Percentiles rank a stretch among this genome's conserved stretches.
These are phyloP conservation scores for Mythimna ferrago DNA, from an alignment of 2,888 invertebrate genomes.

Conservation along the genomic window DNA sequence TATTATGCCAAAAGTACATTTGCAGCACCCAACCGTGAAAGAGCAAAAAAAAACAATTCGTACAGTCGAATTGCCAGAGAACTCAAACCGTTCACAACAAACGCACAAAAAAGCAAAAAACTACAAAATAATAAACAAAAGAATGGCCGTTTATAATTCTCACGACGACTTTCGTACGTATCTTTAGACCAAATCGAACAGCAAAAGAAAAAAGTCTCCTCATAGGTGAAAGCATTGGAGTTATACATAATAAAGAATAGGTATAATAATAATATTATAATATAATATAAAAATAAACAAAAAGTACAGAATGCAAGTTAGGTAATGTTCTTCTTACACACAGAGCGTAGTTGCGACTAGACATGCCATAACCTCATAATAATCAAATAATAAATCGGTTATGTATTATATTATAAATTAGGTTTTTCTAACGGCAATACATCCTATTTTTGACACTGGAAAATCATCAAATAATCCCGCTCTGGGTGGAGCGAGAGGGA, in stretches of 20 bases:
- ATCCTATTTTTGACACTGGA: no score
- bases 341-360: background rate
- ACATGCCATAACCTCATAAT: background rate
- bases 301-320: slow-evolving; percentile 46
- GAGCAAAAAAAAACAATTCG: background rate
- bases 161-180: slow-evolving; percentile 16
- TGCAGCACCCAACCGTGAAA: background rate
- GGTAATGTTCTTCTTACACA: slow-evolving; percentile 44
- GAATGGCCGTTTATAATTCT: slow-evolving; percentile 22
- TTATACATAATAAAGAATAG: slow-evolving; percentile 14
- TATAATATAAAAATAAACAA: slow-evolving; percentile 29
- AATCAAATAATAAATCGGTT: no score
- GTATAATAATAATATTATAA: background rate
- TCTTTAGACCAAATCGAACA: slow-evolving; percentile 2
- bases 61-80: slow-evolving; percentile 4
- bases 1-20: background rate
- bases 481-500: no score
- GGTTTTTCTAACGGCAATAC: no score
- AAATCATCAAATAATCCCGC: no score
- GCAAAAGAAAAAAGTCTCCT: slow-evolving; percentile 11
- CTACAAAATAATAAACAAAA: slow-evolving; percentile 15
- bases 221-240: slow-evolving; percentile 30
- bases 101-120: slow-evolving; percentile 6
- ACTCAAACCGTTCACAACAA: slow-evolving; percentile 17
- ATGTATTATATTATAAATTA: no score